Evolutionary conservation across 2,797 vertebrate genomes (phyloP).

Genomic region (Aplochiton taeniatus): DNA sequence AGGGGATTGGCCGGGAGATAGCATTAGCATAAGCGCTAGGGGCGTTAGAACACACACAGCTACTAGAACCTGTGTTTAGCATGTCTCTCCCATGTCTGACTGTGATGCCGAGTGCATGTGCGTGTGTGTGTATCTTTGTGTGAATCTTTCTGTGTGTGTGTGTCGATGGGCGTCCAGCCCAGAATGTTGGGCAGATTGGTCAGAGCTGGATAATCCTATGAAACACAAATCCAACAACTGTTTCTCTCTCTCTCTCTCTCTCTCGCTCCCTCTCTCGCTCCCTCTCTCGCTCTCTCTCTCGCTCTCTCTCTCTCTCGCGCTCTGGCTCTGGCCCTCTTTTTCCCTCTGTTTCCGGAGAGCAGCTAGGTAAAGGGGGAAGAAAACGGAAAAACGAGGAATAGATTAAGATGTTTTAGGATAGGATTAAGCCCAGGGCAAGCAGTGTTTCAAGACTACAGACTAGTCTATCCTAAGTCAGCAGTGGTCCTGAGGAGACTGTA

Average conservation of each 20-base stretch:
- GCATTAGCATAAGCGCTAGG: background rate
- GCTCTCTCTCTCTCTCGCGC: background rate
- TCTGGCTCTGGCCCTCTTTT: too few relatives aligned
- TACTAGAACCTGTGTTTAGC: too few relatives aligned
- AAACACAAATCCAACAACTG: background rate
- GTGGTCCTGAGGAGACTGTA: too few relatives aligned
- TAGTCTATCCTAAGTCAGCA: background rate
- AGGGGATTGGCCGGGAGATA: conserved; percentile 7
- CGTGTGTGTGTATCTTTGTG: background rate
- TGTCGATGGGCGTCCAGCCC: background rate
- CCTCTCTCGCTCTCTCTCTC: too few relatives aligned
- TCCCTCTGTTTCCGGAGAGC: too few relatives aligned
- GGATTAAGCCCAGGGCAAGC: too few relatives aligned
- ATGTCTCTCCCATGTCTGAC: background rate
- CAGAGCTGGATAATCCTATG: background rate
- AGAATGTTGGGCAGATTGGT: background rate
- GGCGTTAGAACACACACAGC: too few relatives aligned
- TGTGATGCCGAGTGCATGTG: background rate
- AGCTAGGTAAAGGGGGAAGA: too few relatives aligned
- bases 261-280: too few relatives aligned
- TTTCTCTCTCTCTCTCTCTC: background rate
- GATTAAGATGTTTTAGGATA: too few relatives aligned
- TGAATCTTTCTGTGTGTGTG: background rate
- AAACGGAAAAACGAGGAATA: too few relatives aligned
- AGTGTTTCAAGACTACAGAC: too few relatives aligned